A percentile compares a stretch with the other conserved stretches of the same genome.
Conservation (phyloP, 2,888 invertebrate species). For the Baccha elongata region DNA sequence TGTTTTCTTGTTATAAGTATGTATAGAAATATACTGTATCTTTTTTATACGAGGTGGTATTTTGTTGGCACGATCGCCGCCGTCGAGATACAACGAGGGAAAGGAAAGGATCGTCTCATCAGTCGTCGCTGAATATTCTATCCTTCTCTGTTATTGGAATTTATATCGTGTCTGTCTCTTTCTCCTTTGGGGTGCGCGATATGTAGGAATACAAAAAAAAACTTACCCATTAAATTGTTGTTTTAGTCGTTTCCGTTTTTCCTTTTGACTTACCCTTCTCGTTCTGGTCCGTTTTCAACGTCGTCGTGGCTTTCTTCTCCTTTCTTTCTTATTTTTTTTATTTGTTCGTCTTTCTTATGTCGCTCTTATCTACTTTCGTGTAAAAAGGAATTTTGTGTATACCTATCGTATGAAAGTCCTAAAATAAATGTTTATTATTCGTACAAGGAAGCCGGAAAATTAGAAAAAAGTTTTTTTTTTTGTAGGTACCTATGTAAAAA, state of each 20-base stretch:
- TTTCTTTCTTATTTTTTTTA: constrained; percentile 23
- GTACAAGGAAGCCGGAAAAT: neutral
- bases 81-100: constrained; percentile 57
- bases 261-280: constrained; percentile 61
- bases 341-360: constrained; percentile 22
- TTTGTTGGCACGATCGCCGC: constrained; percentile 62
- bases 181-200: constrained; percentile 67
- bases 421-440: constrained; percentile 60
- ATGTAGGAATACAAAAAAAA: constrained; percentile 27
- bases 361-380: constrained; percentile 41
- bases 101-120: constrained; percentile 60
- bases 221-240: constrained; percentile 61
- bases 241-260: constrained; percentile 72
- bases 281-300: neutral
- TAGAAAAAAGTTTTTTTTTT: constrained; percentile 48
- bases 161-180: constrained; percentile 53
- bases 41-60: constrained; percentile 53
- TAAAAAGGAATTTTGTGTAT: constrained; percentile 66
- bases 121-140: constrained; percentile 48
- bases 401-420: constrained; percentile 56
- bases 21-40: constrained; percentile 31
- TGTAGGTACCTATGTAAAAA: constrained; percentile 67
- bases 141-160: constrained; percentile 51
- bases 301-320: constrained; percentile 33
- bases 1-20: constrained; percentile 14